Evolutionary conservation across 2,113 vertebrate species (phyloP).

Genomic region (Chionodraco myersi): DNA sequence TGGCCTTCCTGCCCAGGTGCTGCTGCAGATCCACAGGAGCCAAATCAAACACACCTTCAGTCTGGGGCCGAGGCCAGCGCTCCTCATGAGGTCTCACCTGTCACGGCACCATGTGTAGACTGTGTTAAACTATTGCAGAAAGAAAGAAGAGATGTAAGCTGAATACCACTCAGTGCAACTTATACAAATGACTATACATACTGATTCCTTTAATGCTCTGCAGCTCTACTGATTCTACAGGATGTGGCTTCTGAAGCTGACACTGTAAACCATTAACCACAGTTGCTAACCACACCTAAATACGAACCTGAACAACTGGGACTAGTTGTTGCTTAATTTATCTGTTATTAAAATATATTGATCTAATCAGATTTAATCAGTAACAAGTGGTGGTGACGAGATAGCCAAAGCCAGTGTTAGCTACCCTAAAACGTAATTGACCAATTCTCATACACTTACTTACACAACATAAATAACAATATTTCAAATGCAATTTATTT

Average conservation of each 20-base stretch:
- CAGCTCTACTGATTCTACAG: background rate
- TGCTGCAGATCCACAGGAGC: constrained; percentile 42
- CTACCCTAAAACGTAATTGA: no score
- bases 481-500: no score
- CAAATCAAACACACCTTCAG: constrained; percentile 62
- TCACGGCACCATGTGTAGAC: background rate
- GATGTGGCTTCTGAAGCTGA: background rate
- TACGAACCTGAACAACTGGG: background rate
- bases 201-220: background rate
- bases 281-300: background rate
- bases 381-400: background rate
- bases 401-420: no score
- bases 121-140: no score
- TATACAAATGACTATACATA: no score
- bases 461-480: no score
- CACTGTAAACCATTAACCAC: background rate
- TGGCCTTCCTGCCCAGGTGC: constrained; percentile 55
- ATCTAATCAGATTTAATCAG: background rate
- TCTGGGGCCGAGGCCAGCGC: background rate
- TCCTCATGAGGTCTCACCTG: constrained; percentile 42
- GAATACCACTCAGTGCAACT: background rate
- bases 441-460: no score
- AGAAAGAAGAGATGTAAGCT: background rate
- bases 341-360: background rate
- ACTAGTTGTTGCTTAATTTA: no score